These are phyloP conservation scores for Drosophila formosana DNA, from an alignment of 2,888 invertebrate genomes.

Conservation along the genomic window DNA sequence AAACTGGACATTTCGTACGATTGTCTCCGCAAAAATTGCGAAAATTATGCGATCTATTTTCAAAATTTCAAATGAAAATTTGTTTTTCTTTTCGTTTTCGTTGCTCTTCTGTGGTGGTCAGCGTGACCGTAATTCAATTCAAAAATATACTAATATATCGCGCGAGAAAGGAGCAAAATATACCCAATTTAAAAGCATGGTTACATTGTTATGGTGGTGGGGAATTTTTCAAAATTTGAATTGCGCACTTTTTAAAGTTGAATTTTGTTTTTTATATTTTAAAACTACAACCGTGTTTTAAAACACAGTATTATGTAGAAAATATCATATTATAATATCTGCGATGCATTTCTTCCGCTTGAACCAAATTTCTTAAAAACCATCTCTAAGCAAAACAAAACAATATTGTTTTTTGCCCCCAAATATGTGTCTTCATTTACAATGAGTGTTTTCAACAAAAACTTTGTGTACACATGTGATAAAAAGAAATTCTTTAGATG, in stretches of 20 bases:
- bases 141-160: background rate
- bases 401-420: background rate
- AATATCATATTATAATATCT: too few species aligned
- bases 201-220: background rate
- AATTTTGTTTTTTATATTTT: too few species aligned
- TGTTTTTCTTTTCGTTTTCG: slow-evolving; percentile 43
- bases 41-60: slow-evolving; percentile 22
- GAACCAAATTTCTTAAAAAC: background rate
- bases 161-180: background rate
- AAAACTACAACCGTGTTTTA: too few species aligned
- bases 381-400: background rate
- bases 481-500: slow-evolving; percentile 2
- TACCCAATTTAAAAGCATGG: background rate
- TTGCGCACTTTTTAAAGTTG: background rate
- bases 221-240: background rate
- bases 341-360: too few species aligned
- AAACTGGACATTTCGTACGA: slow-evolving; percentile 88
- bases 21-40: slow-evolving; percentile 49
- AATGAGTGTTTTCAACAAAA: background rate
- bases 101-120: slow-evolving; percentile 23
- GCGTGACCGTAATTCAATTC: background rate
- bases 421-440: background rate
- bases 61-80: slow-evolving; percentile 22
- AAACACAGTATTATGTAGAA: too few species aligned
- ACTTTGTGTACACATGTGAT: background rate